Percentiles rank a stretch among this genome's conserved stretches.
phyloP scores from a whole-genome alignment of 2,888 invertebrate genomes.

The Hydraecia micacea region DNA sequence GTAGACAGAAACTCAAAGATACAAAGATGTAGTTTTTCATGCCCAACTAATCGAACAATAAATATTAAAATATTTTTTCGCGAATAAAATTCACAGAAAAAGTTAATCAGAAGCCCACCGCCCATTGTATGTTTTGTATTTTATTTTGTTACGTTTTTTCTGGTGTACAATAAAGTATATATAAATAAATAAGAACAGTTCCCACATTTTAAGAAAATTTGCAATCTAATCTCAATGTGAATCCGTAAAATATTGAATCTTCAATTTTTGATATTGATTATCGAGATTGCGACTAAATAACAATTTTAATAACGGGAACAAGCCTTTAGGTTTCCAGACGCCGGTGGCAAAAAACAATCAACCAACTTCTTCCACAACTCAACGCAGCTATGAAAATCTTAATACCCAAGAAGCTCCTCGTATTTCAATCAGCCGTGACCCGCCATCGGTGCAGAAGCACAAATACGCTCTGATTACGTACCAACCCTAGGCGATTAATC shows the following conservation, averaged over 20 bases:
- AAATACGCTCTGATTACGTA: slow-evolving; percentile 66
- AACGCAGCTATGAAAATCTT: slow-evolving; percentile 24
- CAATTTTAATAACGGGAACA: neutral
- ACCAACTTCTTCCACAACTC: neutral
- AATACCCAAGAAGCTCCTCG: slow-evolving; percentile 35
- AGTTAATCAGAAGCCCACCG: neutral
- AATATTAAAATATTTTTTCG: neutral
- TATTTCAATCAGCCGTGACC: slow-evolving; percentile 40
- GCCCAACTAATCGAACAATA: neutral
- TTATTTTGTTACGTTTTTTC: no score
- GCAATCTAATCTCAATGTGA: neutral
- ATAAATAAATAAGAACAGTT: no score
- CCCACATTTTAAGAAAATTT: neutral
- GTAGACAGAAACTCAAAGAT: neutral
- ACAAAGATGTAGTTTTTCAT: neutral
- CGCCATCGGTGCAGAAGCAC: slow-evolving; percentile 62
- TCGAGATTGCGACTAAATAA: neutral
- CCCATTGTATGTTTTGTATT: no score
- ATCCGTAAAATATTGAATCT: rapidly evolving
- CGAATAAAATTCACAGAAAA: neutral
- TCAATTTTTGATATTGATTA: neutral
- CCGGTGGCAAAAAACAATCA: neutral
- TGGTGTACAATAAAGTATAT: no score
- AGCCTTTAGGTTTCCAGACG: neutral
- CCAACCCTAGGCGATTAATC: slow-evolving; percentile 71